Base-by-base conservation (phyloP, 1,140 invertebrate genomes). In the Anagrus nilaparvatae region DNA sequence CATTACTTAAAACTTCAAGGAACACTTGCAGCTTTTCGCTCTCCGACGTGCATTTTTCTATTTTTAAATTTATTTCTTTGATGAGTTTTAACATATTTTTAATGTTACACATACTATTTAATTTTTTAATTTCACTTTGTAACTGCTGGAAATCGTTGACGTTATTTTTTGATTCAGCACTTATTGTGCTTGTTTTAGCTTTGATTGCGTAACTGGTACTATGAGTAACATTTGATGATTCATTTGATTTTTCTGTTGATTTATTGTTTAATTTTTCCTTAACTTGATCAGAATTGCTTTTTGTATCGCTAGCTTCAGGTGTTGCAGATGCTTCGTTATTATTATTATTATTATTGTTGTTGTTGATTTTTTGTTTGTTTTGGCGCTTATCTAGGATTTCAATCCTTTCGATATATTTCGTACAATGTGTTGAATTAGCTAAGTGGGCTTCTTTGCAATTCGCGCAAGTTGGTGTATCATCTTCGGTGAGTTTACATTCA, bases 381-480 rank as follows among this genome's bases (percentile, higher is more conserved):
- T n/a, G n/a, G n/a, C n/a, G n/a, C n/a, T n/a, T n/a, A n/a, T n/a
- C n/a, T 5, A 30, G 5, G 20, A 6, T 21, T 5, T 43, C 20
- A 6, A 51, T 2, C 23, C 43, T 44, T 24, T n/a, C 37, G n/a
- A 16, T 9, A n/a, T 51, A 50, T 14, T 9, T 35, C 12, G 28
- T 7, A 16, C 52, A 53, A 1, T 42, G 35, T 8, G 30, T 50
- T 3, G 47, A 46, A 25, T 56, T 55, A 5, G 53, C 59, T 37
- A 51, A 51, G 31, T 63, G 56, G 5, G 40, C 38, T n/a, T 41
- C 53, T 3, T 34, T 38, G 31, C 55, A 63, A 34, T 65, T 63
- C 0, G 34, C 43, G 33, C 61, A 65, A 36, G 44, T 54, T 14
- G 54, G 49, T 27, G 51, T 42, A 19, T 4, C 10, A 4, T 47